Evolutionary conservation across 2,113 vertebrate genomes (phyloP), one percentile per base, ranked within the genome.

Genomic region (Zosterops japonicus): DNA sequence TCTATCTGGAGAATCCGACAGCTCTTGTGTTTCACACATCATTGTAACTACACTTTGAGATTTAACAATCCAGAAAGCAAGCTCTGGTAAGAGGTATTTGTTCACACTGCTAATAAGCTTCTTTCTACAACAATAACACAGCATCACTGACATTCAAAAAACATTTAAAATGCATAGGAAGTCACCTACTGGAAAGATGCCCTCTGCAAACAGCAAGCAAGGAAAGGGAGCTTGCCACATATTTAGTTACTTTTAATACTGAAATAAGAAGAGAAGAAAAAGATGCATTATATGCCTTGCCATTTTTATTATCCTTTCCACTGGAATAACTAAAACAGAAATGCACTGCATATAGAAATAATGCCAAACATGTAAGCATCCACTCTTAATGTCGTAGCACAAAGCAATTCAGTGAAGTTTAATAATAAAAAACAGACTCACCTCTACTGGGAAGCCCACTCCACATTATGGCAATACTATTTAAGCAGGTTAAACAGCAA

Each of bases 381-480:
- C 33, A 80, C 60, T 75, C 86, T 55, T 79, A 90, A 59, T 47
- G 87, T 74, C 14, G 16, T 33, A 96, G 44, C 89, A 96, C 90
- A 93, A 87, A 93, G 72, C 92, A 95, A 95, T 63, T 86, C 72
- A 84, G 49, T 78, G 88, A 97, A 97, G 97, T 97, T 97, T 96
- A 93, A 97, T 94, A 95, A 97, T 97, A 97, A 97, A 97, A 97
- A 97, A 31, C 52, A 97, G 95, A 95, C 98, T 98, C 96, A 98
- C 98, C 98, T 99, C 97, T 98, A 91, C 97, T 98, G 78, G 98
- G 97, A 97, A 98, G 98, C 97, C 98, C 98, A 95, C 95, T 98
- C 98, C 98, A 99, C 98, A 99, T 98, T 95, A 97, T 94, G 96
- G 86, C 96, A 97, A 91, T 71, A 92, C 35, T 96, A 88, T 96